phyloP scores from a whole-genome alignment of 1,140 invertebrate species.

The Eulimnadia texana region DNA sequence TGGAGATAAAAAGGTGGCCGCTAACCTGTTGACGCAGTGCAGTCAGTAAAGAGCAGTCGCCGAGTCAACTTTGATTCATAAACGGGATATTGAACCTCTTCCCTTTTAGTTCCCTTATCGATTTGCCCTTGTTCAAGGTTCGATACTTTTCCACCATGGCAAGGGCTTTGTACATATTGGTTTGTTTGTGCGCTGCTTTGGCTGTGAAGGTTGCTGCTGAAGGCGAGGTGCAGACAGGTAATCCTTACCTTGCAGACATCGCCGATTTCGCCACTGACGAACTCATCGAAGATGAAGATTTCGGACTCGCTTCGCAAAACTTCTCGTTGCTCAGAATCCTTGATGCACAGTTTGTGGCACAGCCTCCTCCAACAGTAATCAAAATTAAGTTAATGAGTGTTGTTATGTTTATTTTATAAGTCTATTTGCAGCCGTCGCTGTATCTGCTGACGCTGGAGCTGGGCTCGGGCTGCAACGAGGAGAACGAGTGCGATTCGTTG shows the following conservation, averaged over 20 bases:
- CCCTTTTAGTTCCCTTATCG: too few relatives aligned
- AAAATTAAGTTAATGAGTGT: too few relatives aligned
- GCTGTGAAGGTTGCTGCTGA: background rate
- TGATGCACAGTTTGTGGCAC: background rate
- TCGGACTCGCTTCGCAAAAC: background rate
- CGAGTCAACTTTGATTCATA: too few relatives aligned
- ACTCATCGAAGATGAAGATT: background rate
- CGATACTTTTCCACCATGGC: background rate
- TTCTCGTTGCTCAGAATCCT: background rate
- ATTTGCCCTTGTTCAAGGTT: too few relatives aligned
- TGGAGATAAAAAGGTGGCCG: too few relatives aligned
- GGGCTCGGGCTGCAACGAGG: background rate
- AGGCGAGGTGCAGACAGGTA: background rate
- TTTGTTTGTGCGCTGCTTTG: background rate
- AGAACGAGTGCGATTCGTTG: background rate
- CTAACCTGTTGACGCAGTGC: too few relatives aligned
- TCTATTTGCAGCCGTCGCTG: background rate
- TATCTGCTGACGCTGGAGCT: background rate
- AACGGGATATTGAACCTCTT: too few relatives aligned
- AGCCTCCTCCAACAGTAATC: background rate
- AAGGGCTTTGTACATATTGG: background rate
- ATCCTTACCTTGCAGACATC: background rate
- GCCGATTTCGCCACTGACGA: background rate
- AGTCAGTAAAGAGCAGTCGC: too few relatives aligned
- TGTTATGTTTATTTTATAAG: too few relatives aligned